A percentile compares a stretch with the other conserved stretches of the same genome.
These are phyloP conservation scores for Drosophila tristis DNA, from an alignment of 1,140 invertebrate genomes.

Conservation along the genomic window DNA sequence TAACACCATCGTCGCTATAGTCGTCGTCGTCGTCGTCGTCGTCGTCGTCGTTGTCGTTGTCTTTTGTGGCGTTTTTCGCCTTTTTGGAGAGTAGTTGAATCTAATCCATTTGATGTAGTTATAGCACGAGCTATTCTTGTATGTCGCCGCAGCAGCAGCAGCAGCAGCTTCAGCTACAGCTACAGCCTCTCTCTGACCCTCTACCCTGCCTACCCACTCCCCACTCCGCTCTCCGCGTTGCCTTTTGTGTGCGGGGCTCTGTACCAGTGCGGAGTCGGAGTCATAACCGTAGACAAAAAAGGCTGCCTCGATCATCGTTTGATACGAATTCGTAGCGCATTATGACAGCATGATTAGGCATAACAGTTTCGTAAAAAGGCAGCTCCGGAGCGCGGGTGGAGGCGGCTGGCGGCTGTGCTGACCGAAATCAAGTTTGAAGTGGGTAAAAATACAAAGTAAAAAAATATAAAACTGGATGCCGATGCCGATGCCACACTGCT, in stretches of 20 bases:
- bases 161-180: too few relatives aligned
- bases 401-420: conserved; percentile 26
- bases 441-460: conserved; percentile 31
- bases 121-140: conserved; percentile 83
- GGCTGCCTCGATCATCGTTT: conserved; percentile 82
- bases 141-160: conserved; percentile 54
- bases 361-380: conserved; percentile 81
- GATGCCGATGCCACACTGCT: conserved; percentile 32
- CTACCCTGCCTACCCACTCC: conserved; percentile 2
- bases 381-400: conserved; percentile 57
- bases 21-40: not conserved
- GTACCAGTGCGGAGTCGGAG: not conserved
- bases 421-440: conserved; percentile 80
- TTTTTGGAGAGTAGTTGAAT: conserved; percentile 82
- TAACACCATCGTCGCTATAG: conserved; percentile 42
- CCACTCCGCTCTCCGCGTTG: too few relatives aligned
- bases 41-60: conserved; percentile 47
- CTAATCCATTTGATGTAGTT: conserved; percentile 83
- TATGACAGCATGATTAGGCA: conserved; percentile 84
- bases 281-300: conserved; percentile 66
- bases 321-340: conserved; percentile 83
- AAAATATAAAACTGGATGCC: conserved; percentile 58
- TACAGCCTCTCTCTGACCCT: not conserved
- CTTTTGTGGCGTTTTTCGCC: conserved; percentile 77
- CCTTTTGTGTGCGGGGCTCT: not conserved